Evolutionary conservation across 2,888 invertebrate genomes (phyloP), one percentile per base, ranked within the genome.

Genomic region (Spodoptera littoralis): DNA sequence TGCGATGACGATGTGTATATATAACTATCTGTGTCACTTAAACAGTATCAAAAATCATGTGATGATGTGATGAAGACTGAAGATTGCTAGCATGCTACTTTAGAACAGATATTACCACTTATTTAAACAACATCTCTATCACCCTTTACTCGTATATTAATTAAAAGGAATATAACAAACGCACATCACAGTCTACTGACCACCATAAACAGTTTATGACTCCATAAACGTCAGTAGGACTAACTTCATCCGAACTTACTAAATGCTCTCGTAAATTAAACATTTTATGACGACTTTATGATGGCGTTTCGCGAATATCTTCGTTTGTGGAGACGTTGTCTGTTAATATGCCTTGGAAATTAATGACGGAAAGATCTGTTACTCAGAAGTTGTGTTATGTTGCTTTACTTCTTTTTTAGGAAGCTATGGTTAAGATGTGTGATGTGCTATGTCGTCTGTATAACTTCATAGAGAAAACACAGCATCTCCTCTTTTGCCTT

Each of bases 261-360:
- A 74, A 78, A 73, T 55, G 67, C 54, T 73, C 42, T 44, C 81
- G 70, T 79, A 80, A 79, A 80, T 79, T 78, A 73, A 60, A 65
- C 60, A 46, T 62, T 78, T 80, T 76, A 79, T 65, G 76, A 36
- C 41, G 36, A 13, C 44, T 80, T 77, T 80, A 80, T 77, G 77
- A 65, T 64, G 65, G 51, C 80, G 51, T 77, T 78, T 67, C 49
- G 77, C 77, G 43, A 77, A 77, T 70, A 57, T 73, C 65, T 77
- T 77, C 73, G 65, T 73, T 80, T 63, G 66, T 76, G 59, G 12
- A 13, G 13, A 24, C 8, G 18, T 36, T 58, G 5, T 60, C 58
- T 70, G 55, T 42, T 59, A 43, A 62, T 62, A 27, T 47, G 36
- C 46, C 45, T 62, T 44, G 41, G 53, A 45, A 66, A 43, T 66